phyloP scores from a whole-genome alignment of 2,888 invertebrate species.

The Cyclophora albipunctata region DNA sequence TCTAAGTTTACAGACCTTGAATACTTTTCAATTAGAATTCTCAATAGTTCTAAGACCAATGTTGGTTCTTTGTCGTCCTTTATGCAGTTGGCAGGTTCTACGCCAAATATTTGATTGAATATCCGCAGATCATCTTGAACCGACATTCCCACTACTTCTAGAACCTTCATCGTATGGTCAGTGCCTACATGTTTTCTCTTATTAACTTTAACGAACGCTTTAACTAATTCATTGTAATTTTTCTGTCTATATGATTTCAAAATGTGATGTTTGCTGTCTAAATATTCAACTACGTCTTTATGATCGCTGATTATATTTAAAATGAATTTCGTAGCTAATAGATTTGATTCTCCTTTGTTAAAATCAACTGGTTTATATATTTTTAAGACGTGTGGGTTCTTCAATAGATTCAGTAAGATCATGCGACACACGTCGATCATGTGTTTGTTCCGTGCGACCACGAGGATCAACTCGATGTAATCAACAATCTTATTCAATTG shows the following conservation, averaged over 20 bases:
- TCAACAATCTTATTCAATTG: slow-evolving; percentile 39
- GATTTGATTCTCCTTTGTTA: slow-evolving; percentile 36
- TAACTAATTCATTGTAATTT: slow-evolving; percentile 61
- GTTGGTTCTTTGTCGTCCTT: slow-evolving; percentile 66
- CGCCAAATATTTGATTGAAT: slow-evolving; percentile 51
- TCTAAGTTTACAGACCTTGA: slow-evolving; percentile 43
- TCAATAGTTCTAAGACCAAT: slow-evolving; percentile 67
- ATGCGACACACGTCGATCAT: slow-evolving; percentile 43
- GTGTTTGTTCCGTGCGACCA: slow-evolving; percentile 42
- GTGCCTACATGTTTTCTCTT: slow-evolving; percentile 47
- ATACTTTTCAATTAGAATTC: slow-evolving; percentile 62
- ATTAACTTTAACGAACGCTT: slow-evolving; percentile 63
- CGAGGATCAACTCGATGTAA: slow-evolving; percentile 48
- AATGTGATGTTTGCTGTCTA: slow-evolving; percentile 44
- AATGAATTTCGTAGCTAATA: slow-evolving; percentile 50
- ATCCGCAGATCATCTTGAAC: slow-evolving; percentile 57
- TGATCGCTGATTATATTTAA: slow-evolving; percentile 43
- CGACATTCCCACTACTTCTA: slow-evolving; percentile 56
- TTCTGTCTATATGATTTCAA: slow-evolving; percentile 72
- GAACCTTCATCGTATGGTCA: slow-evolving; percentile 49
- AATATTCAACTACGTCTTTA: slow-evolving; percentile 42
- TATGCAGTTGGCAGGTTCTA: slow-evolving; percentile 46
- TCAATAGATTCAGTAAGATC: slow-evolving; percentile 46
- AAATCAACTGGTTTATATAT: slow-evolving; percentile 50
- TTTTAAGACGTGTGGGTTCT: slow-evolving; percentile 55